Base-by-base conservation (phyloP, 2,888 invertebrate species). In the Machimus atricapillus region DNA sequence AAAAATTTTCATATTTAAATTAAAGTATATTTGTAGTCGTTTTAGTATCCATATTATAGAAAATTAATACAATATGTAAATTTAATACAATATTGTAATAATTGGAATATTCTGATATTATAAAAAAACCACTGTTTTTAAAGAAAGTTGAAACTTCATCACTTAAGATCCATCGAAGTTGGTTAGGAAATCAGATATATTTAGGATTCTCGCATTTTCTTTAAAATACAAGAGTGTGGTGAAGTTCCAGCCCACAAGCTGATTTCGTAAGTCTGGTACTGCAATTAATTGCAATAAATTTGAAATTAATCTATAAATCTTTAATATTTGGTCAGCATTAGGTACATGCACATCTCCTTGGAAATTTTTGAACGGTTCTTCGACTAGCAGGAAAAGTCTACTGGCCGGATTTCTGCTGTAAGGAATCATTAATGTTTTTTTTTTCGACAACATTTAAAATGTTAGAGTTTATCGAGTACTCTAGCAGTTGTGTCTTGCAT, bases 401-500 rank as follows among this genome's bases (percentile, higher is more conserved):
- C 0, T 52, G 27, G 52, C 56, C 52, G 58, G 16, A 37, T 14
- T 66, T 73, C 37, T 58, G 58, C 73, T 83, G 83, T 83, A 66
- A 66, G n/a, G 66, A 83, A 58, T 83, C 37, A n/a, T 9, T 83
- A 66, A 83, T 66, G n/a, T 6, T 79, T 23, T 66, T 66, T 19
- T 40, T 40, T 40, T 66, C 19, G 23, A 3, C 12, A 66, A 40
- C 40, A 73, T 58, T 73, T 73, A 8, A n/a, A 58, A 66, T 40
- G 31, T 58, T n/a, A 12, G 66, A 37, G 14, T 66, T 40, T 66
- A 83, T 37, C 46, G n/a, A n/a, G 14, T 66, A 83, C 37, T 40
- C 34, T 73, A 76, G 66, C 43, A 83, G 73, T 83, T 46, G 81
- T 81, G 81, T 19, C 16, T 83, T 66, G 66, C 31, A 73, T 83